These are phyloP conservation scores for Aldrovandia affinis DNA, from an alignment of 2,797 vertebrate genomes.

Conservation along the genomic window DNA sequence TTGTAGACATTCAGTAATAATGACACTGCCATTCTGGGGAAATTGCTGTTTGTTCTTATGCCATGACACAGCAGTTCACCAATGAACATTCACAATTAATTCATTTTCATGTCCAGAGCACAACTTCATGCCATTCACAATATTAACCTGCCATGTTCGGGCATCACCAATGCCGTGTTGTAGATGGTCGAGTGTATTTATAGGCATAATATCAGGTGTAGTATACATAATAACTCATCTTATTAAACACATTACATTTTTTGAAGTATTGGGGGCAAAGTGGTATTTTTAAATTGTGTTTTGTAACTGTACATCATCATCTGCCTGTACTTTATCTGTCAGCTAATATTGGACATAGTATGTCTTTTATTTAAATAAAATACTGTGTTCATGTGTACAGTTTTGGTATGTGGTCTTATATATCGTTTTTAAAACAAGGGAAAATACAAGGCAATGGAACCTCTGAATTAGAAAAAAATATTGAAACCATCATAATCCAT, in stretches of 20 bases:
- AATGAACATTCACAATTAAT: neutral
- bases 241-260: neutral
- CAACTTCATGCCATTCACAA: constrained; percentile 3
- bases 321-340: constrained; percentile 25
- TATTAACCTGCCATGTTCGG: neutral
- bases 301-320: constrained; percentile 30
- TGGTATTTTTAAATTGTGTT: constrained; percentile 37
- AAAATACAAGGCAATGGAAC: no score
- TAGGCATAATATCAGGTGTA: constrained; percentile 4
- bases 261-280: neutral
- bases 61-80: neutral
- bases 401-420: neutral
- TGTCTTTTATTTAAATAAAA: constrained; percentile 37
- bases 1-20: neutral
- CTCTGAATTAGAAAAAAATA: neutral
- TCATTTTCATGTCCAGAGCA: neutral
- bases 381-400: constrained; percentile 24
- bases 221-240: neutral
- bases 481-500: neutral
- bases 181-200: constrained; percentile 5
- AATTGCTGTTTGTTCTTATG: neutral
- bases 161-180: constrained; percentile 13
- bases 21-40: neutral
- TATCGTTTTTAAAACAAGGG: neutral
- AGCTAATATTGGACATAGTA: constrained; percentile 28